Base-by-base conservation (phyloP, 2,113 vertebrate genomes). In the Perca schrenkii region DNA sequence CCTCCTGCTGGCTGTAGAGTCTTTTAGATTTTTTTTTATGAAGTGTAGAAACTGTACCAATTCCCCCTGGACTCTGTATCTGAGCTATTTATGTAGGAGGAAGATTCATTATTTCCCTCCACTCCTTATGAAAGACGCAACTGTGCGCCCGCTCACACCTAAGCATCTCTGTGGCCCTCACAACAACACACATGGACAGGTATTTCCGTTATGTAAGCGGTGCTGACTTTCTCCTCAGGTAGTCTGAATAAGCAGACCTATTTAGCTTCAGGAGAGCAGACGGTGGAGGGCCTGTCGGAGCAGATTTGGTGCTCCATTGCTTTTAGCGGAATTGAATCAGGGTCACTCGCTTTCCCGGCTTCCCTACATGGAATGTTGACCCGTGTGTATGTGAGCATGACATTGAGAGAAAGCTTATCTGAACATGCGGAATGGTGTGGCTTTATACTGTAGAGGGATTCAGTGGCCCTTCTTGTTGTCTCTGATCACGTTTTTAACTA, bases 41-140 rank as follows among this genome's bases (percentile, higher is more conserved):
- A 62, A 54, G 52, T 8, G 14, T 60, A 75, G 34, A 76, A 89
- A 78, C 81, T 56, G 36, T 28, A 75, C 47, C 46, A 60, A 36
- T 43, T 88, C 86, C 87, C 86, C 6, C n/a, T 7, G 71, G 88
- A 86, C 62, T 76, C 43, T n/a, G 47, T 11, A 62, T 74, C 52
- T 1, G 70, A 87, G 74, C 89, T 91, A 89, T 93, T 94, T 92
- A 83, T 88, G 79, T 90, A 34, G 54, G 53, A 87, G 34, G 82
- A 89, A 92, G 89, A 93, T 92, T 34, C 91, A 93, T 93, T 80
- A 61, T 80, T 67, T 67, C 70, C 62, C 65, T 74, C 65, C 79
- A n/a, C 50, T 36, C 16, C 15, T 25, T 53, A 40, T 83, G 60
- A 87, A 85, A 82, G 56, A 75, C 50, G 50, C 74, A 58, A 80